Conservation (phyloP, 2,797 vertebrate species). For the Melanotaenia maccullochi region DNA sequence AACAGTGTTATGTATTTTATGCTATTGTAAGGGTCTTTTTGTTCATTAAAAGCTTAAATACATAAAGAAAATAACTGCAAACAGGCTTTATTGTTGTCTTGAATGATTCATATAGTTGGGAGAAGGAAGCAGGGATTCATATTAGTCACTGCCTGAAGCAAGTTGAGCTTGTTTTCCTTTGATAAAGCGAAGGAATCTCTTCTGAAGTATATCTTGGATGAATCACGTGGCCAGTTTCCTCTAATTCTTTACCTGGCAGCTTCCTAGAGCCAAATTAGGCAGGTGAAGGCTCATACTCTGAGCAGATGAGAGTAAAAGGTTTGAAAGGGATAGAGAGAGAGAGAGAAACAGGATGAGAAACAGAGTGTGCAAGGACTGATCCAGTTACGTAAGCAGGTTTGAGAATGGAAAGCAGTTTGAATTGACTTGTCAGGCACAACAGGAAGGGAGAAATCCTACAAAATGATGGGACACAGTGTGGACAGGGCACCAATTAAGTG, state of each 20-base stretch:
- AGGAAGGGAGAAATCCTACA: slow-evolving; percentile 61
- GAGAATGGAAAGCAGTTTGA: slow-evolving; percentile 71
- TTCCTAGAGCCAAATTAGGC: slow-evolving; percentile 33
- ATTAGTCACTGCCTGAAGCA: background rate
- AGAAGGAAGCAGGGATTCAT: background rate
- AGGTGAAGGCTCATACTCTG: slow-evolving; percentile 57
- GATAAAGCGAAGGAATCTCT: slow-evolving; percentile 15
- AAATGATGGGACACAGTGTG: slow-evolving; percentile 55
- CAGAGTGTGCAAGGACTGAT: slow-evolving; percentile 61
- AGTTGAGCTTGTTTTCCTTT: background rate
- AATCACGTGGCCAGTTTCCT: slow-evolving; percentile 51
- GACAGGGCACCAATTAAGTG: slow-evolving; percentile 27
- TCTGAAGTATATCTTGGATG: slow-evolving; percentile 31
- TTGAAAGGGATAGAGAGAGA: slow-evolving; percentile 28
- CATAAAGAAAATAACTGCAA: background rate
- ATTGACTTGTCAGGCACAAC: slow-evolving; percentile 75
- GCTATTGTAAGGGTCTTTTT: background rate
- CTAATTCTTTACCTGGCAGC: slow-evolving; percentile 46
- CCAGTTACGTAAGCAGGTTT: slow-evolving; percentile 80
- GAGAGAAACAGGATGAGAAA: slow-evolving; percentile 60
- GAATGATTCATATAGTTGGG: slow-evolving; percentile 2
- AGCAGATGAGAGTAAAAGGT: slow-evolving; percentile 23
- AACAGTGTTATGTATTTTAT: background rate
- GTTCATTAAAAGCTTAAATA: slow-evolving; percentile 16
- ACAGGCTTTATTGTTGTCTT: slow-evolving; percentile 1